phyloP scores from a whole-genome alignment of 2,113 vertebrate genomes.

The Bungarus multicinctus region DNA sequence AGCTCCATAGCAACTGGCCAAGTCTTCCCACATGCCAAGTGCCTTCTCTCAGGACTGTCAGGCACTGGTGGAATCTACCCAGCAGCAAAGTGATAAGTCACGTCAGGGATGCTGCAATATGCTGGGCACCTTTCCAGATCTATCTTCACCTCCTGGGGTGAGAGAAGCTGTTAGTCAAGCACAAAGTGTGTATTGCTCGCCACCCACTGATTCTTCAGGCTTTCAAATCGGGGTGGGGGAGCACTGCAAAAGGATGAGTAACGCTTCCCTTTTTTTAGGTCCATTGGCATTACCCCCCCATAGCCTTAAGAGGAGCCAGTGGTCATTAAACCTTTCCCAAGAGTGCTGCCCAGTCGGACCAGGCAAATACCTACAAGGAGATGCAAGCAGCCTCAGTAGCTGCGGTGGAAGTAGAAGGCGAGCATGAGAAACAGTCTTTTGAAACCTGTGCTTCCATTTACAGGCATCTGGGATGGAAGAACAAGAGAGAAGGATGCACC shows the following conservation, averaged over 20 bases:
- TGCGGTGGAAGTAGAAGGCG: neutral
- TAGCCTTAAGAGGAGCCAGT: neutral
- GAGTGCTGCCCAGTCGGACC: neutral
- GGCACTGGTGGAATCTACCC: constrained; percentile 12
- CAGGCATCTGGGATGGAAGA: neutral
- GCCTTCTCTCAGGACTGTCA: constrained; percentile 12
- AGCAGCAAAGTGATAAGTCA: constrained; percentile 11
- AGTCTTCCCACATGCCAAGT: constrained; percentile 1
- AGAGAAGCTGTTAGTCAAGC: constrained; percentile 22
- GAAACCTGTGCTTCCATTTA: neutral
- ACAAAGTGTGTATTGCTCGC: constrained; percentile 1
- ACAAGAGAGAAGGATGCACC: neutral
- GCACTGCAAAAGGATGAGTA: neutral
- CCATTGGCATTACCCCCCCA: neutral
- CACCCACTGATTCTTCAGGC: constrained; percentile 14
- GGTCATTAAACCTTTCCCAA: neutral
- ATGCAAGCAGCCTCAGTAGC: neutral
- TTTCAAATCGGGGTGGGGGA: neutral
- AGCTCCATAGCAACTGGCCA: constrained; percentile 28
- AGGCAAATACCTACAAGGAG: neutral
- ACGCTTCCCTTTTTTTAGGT: neutral
- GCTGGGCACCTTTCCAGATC: constrained; percentile 30
- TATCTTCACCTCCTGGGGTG: constrained; percentile 19
- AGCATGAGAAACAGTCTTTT: neutral
- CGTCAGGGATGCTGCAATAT: constrained; percentile 23